phyloP scores from a whole-genome alignment of 2,888 invertebrate genomes.

The Melieria crassipennis region DNA sequence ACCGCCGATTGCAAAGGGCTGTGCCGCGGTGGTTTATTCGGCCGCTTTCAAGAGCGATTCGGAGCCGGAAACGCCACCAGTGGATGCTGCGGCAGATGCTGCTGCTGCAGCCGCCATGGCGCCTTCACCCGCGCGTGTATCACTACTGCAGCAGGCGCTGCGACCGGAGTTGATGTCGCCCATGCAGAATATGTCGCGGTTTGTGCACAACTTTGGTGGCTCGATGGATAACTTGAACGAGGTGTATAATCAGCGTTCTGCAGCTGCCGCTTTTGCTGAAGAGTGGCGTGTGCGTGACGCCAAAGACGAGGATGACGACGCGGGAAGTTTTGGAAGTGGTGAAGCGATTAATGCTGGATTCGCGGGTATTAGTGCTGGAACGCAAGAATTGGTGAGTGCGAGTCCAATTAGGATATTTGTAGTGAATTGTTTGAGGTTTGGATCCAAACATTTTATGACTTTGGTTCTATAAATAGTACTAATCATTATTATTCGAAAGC shows the following conservation, averaged over 20 bases:
- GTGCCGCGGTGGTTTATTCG: slow-evolving; percentile 83
- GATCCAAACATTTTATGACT: too few relatives aligned
- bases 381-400: slow-evolving; percentile 46
- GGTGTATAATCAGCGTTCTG: slow-evolving; percentile 53
- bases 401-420: too few relatives aligned
- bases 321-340: slow-evolving; percentile 9
- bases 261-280: slow-evolving; percentile 53
- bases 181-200: slow-evolving; percentile 63
- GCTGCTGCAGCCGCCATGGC: slow-evolving; percentile 1
- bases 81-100: slow-evolving; percentile 16
- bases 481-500: too few relatives aligned
- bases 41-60: slow-evolving; percentile 68
- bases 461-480: too few relatives aligned
- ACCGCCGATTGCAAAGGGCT: slow-evolving; percentile 80
- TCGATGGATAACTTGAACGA: slow-evolving; percentile 61
- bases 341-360: slow-evolving; percentile 32
- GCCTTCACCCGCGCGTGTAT: slow-evolving; percentile 10
- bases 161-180: slow-evolving; percentile 60
- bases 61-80: neutral
- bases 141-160: slow-evolving; percentile 43
- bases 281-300: slow-evolving; percentile 33
- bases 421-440: too few relatives aligned
- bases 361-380: slow-evolving; percentile 40
- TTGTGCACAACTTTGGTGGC: slow-evolving; percentile 64
- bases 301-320: neutral